Base-by-base conservation (phyloP, 2,888 invertebrate genomes). In the Acholoe squamosa region DNA sequence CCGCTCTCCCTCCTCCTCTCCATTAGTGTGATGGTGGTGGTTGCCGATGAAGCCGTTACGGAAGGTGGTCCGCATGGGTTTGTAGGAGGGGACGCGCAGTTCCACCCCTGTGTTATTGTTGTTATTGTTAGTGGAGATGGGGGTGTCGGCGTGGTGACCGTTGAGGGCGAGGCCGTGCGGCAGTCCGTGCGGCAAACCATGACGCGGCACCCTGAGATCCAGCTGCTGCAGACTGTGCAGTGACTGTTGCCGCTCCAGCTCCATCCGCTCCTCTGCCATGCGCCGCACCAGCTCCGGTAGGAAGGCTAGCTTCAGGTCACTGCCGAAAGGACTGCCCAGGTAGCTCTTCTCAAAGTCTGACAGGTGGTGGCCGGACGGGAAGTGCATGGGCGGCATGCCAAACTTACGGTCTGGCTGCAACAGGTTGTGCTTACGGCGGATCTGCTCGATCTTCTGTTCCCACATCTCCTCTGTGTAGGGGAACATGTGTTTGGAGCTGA, bases 81-180 rank as follows among this genome's bases (percentile, higher is more conserved):
- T 97, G 96, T 98, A 98, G 97, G 98, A 98, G 97, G 98, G 98
- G 97, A 98, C 98, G 97, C 98, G 98, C 95, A 98, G 97, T 33
- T 92, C 89, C 19, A 91, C 92, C 76, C 54, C 34, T 12, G 76
- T 33, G 31, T 5, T 33, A 34, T 28, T 43, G 43, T 19, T 31
- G 22, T 14, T 14, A 34, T 16, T 76, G 71, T 51, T 43, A n/a
- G n/a, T n/a, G n/a, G n/a, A n/a, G n/a, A n/a, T 28, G 19, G 28
- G 25, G 52, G 12, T 52, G n/a, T 56, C 28, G 34, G 28, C 10
- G 89, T 22, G 28, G 52, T 34, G 67, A 34, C 22, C 43, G 34
- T 76, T 28, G n/a, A 7, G 19, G 43, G 16, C 12, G 71, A 54
- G 12, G 76, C 56, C 54, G 77, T 51, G 67, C 71, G 25, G 28